Base-by-base conservation (phyloP, 2,888 invertebrate species). In the Acronicta leporina region DNA sequence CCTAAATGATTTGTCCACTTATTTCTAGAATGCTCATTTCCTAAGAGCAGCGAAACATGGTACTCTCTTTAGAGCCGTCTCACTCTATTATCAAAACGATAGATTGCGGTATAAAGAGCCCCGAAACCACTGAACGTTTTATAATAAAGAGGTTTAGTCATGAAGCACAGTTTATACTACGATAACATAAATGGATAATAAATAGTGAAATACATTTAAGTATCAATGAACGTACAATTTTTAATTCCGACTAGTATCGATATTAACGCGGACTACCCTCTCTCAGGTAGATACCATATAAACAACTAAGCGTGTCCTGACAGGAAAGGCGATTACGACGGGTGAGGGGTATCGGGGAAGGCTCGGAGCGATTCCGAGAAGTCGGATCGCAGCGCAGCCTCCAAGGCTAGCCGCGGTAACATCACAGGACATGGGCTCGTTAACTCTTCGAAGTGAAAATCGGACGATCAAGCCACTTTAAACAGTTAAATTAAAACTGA, bases 391-490 rank as follows among this genome's bases (percentile, higher is more conserved):
- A 80, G 73, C 80, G 81, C 86, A 88, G 87, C 87, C 87, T 91
- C 90, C 86, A 82, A 87, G 87, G 85, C 86, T 85, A 82, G 80
- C 81, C 82, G 92, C 92, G 92, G 92, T 86, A 89, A 91, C 90
- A 89, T 92, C 92, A 92, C 87, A 92, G 79, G 83, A 82, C 79
- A 71, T 63, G 75, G 69, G 88, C 91, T 92, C 90, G 91, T 93
- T 92, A 91, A 89, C 88, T 89, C 82, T 77, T 74, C 81, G 86
- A 90, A 83, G 87, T 87, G 88, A 91, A 91, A 92, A 91, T 91
- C 87, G 85, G 78, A 82, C 61, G 53, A 65, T 64, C 57, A 71
- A 68, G 58, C 63, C 82, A 85, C 83, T 70, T 64, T 79, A 80
- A 82, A 79, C 83, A 79, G 81, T 86, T 86, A 84, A 85, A 89